Evolutionary conservation across 2,888 invertebrate genomes (phyloP), one percentile per base, ranked within the genome.

Genomic region (Polymixis lichenea): DNA sequence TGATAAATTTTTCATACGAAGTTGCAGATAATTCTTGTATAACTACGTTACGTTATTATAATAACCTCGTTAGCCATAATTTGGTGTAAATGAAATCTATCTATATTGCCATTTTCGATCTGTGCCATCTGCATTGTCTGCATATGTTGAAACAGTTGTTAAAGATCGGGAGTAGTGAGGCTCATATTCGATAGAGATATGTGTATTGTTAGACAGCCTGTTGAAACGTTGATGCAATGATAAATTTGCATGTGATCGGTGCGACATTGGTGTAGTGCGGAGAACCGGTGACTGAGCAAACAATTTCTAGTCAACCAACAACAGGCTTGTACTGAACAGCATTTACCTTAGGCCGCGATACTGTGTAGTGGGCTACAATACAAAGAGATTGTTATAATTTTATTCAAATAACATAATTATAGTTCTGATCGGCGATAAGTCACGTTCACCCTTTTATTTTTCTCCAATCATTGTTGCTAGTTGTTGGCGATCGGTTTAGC

Each of bases 401-500:
- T 70, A 77, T 80, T 70, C 62, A 78, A 77, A 83, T 53, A 76
- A 72, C 68, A 77, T 83, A 84, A 78, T 85, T 80, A 80, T 58
- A 78, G 72, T 74, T 78, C 38, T 72, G 65, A 76, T 81, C 71
- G 61, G 75, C 77, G 77, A 81, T 83, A 86, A 84, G 78, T 79
- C 75, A 84, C 79, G 82, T 86, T 86, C 69, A 80, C 67, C 61
- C 61, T 76, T 83, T 85, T 80, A 72, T 79, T 72, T 85, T 77
- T 77, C 73, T 86, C 81, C 83, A 82, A 85, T 89, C 86, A 87
- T 87, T 86, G 88, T 89, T 81, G 80, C 84, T 83, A 83, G 85
- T 84, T 82, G 85, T 85, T 82, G 85, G 80, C 87, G 89, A 89
- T 90, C 87, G 76, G 82, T 86, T 87, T 83, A 76, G 84, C 87